Percentiles rank a stretch among this genome's conserved stretches.
Evolutionary conservation across 1,140 invertebrate genomes (phyloP).

Genomic region (Drosophila gunungcola): DNA sequence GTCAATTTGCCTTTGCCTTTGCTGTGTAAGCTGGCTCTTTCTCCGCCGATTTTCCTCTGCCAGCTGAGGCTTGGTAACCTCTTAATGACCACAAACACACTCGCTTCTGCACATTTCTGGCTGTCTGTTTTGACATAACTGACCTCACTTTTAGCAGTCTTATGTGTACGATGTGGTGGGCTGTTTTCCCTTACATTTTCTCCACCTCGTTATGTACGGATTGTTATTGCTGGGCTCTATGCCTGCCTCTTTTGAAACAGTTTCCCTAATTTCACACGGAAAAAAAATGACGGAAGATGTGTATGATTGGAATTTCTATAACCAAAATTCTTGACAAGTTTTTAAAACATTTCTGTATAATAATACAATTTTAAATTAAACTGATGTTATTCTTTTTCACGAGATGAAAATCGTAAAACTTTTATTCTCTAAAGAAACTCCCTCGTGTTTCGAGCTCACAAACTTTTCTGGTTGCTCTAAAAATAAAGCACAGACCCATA

Average conservation of each 20-base stretch:
- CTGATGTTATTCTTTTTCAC: no score
- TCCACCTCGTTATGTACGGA: constrained; percentile 24
- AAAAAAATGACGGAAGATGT: no score
- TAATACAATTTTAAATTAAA: no score
- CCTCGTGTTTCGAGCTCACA: neutral
- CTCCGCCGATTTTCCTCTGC: constrained; percentile 30
- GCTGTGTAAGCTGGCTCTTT: constrained; percentile 32
- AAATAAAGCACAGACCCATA: constrained; percentile 47
- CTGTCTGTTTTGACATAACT: constrained; percentile 61
- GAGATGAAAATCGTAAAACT: no score
- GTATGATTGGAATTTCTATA: no score
- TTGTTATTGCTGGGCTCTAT: constrained; percentile 42
- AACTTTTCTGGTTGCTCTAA: constrained; percentile 27
- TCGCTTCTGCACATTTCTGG: constrained; percentile 19
- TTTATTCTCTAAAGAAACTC: neutral
- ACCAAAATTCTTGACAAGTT: no score
- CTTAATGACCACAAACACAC: constrained; percentile 45
- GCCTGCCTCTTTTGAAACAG: constrained; percentile 21
- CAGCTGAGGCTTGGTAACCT: constrained; percentile 22
- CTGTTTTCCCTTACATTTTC: constrained; percentile 15
- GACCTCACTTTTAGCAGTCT: constrained; percentile 48
- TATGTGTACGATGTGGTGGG: constrained; percentile 11
- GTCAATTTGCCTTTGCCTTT: constrained; percentile 47
- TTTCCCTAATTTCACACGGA: constrained; percentile 45
- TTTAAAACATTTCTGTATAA: no score